A percentile compares a stretch with the other conserved stretches of the same genome.
These are phyloP conservation scores for Perizoma affinitatum DNA, from an alignment of 2,888 invertebrate species.

Conservation along the genomic window DNA sequence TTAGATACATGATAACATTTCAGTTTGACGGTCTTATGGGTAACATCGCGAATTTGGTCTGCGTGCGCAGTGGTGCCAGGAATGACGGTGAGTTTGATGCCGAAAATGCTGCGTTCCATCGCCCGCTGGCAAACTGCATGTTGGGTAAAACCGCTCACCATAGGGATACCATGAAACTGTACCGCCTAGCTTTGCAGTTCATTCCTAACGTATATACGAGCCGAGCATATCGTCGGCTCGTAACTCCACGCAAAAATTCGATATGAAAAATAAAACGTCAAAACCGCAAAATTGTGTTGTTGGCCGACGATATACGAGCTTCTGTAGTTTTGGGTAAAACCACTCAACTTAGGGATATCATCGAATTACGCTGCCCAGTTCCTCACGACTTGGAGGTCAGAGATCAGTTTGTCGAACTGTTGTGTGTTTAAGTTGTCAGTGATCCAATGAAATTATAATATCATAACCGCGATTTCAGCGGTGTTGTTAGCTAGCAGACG, in stretches of 20 bases:
- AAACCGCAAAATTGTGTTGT: too few species aligned
- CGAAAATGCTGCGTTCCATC: too few species aligned
- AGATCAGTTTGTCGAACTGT: constrained; percentile 93
- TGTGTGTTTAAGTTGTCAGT: constrained; percentile 94
- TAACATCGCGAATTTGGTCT: too few species aligned
- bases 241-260: constrained; percentile 93
- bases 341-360: constrained; percentile 90
- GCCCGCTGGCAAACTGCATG: too few species aligned
- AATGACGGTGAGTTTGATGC: too few species aligned
- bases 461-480: too few species aligned
- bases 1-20: too few species aligned
- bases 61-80: too few species aligned
- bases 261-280: constrained; percentile 76
- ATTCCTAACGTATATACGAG: constrained; percentile 91
- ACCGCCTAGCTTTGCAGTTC: constrained; percentile 89
- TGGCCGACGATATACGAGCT: too few species aligned
- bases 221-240: constrained; percentile 88
- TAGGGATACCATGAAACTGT: constrained; percentile 94
- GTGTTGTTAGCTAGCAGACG: too few species aligned
- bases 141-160: constrained; percentile 67
- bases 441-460: constrained; percentile 1
- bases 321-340: too few species aligned
- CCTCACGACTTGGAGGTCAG: constrained; percentile 91
- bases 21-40: too few species aligned
- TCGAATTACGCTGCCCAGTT: constrained; percentile 91